Evolutionary conservation across 2,888 invertebrate species (phyloP).

Genomic region (Ophioninae sp.): DNA sequence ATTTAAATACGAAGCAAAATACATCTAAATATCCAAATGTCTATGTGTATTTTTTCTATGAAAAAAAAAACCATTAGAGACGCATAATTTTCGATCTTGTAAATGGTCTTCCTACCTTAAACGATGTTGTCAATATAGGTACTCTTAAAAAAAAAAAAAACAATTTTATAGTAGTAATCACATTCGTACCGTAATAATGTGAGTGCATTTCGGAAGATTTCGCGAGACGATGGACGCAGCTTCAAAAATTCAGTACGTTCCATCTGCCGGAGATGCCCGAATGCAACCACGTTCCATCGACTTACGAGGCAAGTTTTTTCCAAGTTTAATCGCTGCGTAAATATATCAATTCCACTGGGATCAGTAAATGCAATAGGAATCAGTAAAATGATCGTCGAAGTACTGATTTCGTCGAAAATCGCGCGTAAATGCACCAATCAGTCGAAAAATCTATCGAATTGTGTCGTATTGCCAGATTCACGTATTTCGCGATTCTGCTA

Average conservation of each 20-base stretch:
- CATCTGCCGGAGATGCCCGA: constrained; percentile 61
- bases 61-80: too few species aligned
- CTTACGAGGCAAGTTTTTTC: constrained; percentile 64
- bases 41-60: too few species aligned
- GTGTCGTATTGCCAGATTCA: too few species aligned
- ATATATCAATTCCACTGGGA: constrained; percentile 1
- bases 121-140: too few species aligned
- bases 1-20: too few species aligned
- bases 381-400: neutral
- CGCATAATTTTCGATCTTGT: too few species aligned
- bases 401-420: too few species aligned
- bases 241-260: constrained; percentile 61
- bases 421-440: too few species aligned
- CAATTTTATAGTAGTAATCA: neutral
- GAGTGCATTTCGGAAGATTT: constrained; percentile 35
- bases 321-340: neutral
- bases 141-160: neutral
- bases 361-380: neutral
- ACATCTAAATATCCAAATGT: too few species aligned
- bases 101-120: too few species aligned
- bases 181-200: neutral
- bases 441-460: neutral
- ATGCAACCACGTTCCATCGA: constrained; percentile 63
- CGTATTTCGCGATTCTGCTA: too few species aligned
- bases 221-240: constrained; percentile 59